Evolutionary conservation across 2,888 invertebrate genomes (phyloP), one percentile per base, ranked within the genome.

Genomic region (Polydrusus tereticollis): DNA sequence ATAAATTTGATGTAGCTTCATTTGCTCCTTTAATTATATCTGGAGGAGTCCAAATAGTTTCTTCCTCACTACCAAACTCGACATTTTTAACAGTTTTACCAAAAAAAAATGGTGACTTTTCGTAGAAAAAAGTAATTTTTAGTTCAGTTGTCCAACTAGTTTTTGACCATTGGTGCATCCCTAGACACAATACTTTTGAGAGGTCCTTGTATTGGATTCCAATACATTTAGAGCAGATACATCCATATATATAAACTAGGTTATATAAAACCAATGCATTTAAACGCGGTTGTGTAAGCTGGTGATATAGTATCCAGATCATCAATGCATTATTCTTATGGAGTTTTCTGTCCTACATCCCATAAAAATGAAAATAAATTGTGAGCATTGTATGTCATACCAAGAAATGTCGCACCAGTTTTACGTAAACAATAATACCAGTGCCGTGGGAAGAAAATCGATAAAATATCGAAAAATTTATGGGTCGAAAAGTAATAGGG

Each of bases 311-410:
- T 63, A 63, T 63, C 50, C 20, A 50, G 45, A 63, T 63, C 50
- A 63, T 50, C 50, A 33, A 47, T 50, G 36, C 33, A 50, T 63
- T 50, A 55, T 63, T 63, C 63, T 63, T 63, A 47, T 63, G 63
- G 52, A 29, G 36, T 47, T 33, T 63, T 47, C 33, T 50, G 50
- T 36, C 63, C 47, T 50, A 50, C 20, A 50, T 63, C 18, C 29
- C 50, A 29, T 47, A 45, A 47, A 16, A 63, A 63, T 47, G 33
- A 50, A 63, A 50, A 63, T 47, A 47, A 63, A 63, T 50, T 55
- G 29, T 18, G 52, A 55, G 29, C 16, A 16, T 55, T 29, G 29
- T 55, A 55, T 16, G 29, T 29, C 29, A 55, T 14, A 33, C 52
- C 52, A 55, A 55, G 52, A 55, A 55, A 55, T 55, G 29, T 18